Percentiles rank a stretch among this genome's conserved stretches.
phyloP scores from a whole-genome alignment of 2,888 invertebrate species.

The Macrosiphum euphorbiae region DNA sequence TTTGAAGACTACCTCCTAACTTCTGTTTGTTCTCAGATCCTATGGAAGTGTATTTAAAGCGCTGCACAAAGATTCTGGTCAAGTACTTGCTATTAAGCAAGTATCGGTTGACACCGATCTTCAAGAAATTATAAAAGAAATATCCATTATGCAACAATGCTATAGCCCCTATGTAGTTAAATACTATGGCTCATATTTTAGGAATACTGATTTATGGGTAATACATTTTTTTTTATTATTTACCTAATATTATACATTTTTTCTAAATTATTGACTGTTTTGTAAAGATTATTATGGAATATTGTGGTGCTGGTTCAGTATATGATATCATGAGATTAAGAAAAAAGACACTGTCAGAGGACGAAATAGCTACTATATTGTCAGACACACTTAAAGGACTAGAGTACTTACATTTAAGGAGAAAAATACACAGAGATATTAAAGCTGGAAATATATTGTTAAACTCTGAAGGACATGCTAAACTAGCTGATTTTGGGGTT shows the following conservation, averaged over 20 bases:
- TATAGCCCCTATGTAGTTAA: slow-evolving; percentile 99
- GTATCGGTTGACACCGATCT: slow-evolving; percentile 99
- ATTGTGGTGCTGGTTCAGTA: slow-evolving; percentile 99
- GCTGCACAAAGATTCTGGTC: slow-evolving; percentile 97
- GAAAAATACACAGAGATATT: slow-evolving; percentile 97
- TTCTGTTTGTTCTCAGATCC: slow-evolving; percentile 78
- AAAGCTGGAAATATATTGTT: slow-evolving; percentile 98
- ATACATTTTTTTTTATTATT: slow-evolving; percentile 26
- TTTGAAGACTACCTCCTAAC: not conserved
- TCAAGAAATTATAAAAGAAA: slow-evolving; percentile 99
- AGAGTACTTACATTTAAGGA: slow-evolving; percentile 94
- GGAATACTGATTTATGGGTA: slow-evolving; percentile 98
- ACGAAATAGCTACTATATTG: slow-evolving; percentile 96
- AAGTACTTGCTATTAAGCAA: slow-evolving; percentile 96
- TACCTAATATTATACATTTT: not conserved
- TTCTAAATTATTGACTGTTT: slow-evolving; percentile 53
- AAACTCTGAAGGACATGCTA: slow-evolving; percentile 98
- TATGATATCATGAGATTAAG: slow-evolving; percentile 98
- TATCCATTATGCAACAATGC: slow-evolving; percentile 99
- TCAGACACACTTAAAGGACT: slow-evolving; percentile 96
- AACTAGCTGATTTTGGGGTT: slow-evolving; percentile 99
- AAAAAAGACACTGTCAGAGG: slow-evolving; percentile 95
- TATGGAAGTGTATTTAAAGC: slow-evolving; percentile 99
- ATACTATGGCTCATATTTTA: slow-evolving; percentile 99
- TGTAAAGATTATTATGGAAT: slow-evolving; percentile 97